Conservation (phyloP, 2,113 vertebrate species). For the Acrocephalus arundinaceus region DNA sequence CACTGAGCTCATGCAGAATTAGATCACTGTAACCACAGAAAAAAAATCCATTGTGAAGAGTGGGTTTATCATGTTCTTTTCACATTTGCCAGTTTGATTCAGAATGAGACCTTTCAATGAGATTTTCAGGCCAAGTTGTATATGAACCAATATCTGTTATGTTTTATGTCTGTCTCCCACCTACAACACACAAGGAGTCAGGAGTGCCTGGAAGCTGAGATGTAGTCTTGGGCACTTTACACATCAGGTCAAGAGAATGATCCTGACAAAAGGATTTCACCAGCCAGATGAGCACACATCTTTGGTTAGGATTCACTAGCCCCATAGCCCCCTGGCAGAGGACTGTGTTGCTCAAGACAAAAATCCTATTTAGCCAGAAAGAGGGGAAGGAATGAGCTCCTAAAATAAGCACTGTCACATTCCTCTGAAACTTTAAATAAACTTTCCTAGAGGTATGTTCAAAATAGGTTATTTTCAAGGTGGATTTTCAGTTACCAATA, state of each 20-base stretch:
- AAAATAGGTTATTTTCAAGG: neutral
- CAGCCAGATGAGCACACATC: slow-evolving; percentile 19
- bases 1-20: slow-evolving; percentile 49
- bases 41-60: neutral
- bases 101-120: slow-evolving; percentile 11
- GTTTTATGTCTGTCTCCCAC: slow-evolving; percentile 37
- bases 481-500: neutral
- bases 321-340: neutral
- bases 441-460: neutral
- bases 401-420: neutral
- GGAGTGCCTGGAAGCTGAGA: neutral
- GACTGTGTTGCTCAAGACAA: neutral
- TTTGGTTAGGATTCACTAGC: slow-evolving; percentile 36
- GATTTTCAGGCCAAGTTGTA: slow-evolving; percentile 27
- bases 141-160: slow-evolving; percentile 23
- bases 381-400: neutral
- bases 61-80: slow-evolving; percentile 49
- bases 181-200: neutral
- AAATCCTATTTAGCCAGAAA: neutral
- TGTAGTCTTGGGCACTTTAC: neutral
- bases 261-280: slow-evolving; percentile 21
- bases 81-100: slow-evolving; percentile 40
- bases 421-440: slow-evolving; percentile 17
- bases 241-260: neutral
- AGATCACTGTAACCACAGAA: slow-evolving; percentile 23